Base-by-base conservation (phyloP, 2,888 invertebrate species). In the Pteria penguin region DNA sequence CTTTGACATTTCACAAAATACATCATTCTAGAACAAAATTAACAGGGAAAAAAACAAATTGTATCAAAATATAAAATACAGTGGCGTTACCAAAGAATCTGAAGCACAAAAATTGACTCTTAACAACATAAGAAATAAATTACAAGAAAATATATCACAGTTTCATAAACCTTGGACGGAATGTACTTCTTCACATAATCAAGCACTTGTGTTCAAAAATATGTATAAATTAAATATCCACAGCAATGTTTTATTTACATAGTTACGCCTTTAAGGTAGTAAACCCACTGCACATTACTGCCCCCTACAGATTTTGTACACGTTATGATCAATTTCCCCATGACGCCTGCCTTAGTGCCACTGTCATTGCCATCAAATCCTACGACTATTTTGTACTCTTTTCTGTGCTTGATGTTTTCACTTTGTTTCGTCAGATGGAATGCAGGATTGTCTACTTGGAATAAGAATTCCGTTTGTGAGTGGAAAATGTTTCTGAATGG, bases 401-500 rank as follows among this genome's bases (percentile, higher is more conserved):
- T 92, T 79, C 90, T 92, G 0, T 92, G 79, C 76, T 91, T 90
- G 68, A 94, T 90, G 36, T 85, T 88, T 80, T 93, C 93, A 5
- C 88, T 86, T 18, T 85, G 86, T 70, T 91, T 90, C 70, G 91
- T 90, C 32, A 93, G 76, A 67, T 89, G 90, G 87, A 93, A 93
- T 29, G 90, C 86, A 18, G 92, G 91, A 66, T 93, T 92, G 84
- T 93, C 93, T 14, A 92, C 90, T 70, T 88, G 87, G 86, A 92
- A 93, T 24, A 86, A 86, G 83, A 93, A 94, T 11, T 87, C 87
- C 33, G 90, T 90, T 4, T 91, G 86, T 52, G 90, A 89, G 4
- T 86, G 83, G 82, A 93, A 94, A 4, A 93, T 92, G 84, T 94
- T 94, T 72, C 92, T 89, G 88, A 94, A 93, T n/a, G 90, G 88